These are phyloP conservation scores for Lamprologus ornatipinnis DNA, from an alignment of 2,113 vertebrate species.

Conservation along the genomic window DNA sequence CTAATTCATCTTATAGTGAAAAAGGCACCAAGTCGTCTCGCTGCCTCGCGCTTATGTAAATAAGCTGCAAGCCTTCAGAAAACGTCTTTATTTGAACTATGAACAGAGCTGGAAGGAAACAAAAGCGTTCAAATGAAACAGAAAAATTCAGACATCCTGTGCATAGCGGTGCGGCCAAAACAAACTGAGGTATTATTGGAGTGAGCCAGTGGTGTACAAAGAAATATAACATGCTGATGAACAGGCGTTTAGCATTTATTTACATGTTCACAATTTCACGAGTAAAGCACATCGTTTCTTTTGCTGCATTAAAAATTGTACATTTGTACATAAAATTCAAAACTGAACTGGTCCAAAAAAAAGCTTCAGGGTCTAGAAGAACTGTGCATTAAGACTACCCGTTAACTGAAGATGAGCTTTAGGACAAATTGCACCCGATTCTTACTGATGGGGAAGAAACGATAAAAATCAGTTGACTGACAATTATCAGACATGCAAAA, in stretches of 20 bases:
- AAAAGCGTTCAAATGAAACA: neutral
- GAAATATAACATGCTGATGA: neutral
- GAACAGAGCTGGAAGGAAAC: neutral
- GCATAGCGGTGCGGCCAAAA: neutral
- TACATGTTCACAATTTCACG: slow-evolving; percentile 4
- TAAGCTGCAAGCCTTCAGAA: neutral
- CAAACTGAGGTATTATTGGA: neutral
- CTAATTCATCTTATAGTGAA: neutral
- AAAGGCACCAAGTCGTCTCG: neutral
- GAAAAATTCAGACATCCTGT: neutral
- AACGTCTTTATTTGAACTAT: slow-evolving; percentile 28
- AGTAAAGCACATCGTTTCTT: neutral
- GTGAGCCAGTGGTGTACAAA: neutral
- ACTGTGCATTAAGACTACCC: neutral
- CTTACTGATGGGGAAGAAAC: neutral
- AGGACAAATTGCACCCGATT: neutral
- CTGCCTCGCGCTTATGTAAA: neutral
- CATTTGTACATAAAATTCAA: neutral
- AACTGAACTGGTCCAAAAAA: neutral
- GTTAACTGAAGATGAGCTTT: neutral
- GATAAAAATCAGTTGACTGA: neutral
- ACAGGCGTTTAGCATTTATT: neutral
- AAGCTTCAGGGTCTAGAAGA: neutral
- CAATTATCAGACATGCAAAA: neutral
- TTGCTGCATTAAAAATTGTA: neutral